Percentiles rank a stretch among this genome's conserved stretches.
Conservation (phyloP, 2,113 vertebrate species). For the Hassar affinis region DNA sequence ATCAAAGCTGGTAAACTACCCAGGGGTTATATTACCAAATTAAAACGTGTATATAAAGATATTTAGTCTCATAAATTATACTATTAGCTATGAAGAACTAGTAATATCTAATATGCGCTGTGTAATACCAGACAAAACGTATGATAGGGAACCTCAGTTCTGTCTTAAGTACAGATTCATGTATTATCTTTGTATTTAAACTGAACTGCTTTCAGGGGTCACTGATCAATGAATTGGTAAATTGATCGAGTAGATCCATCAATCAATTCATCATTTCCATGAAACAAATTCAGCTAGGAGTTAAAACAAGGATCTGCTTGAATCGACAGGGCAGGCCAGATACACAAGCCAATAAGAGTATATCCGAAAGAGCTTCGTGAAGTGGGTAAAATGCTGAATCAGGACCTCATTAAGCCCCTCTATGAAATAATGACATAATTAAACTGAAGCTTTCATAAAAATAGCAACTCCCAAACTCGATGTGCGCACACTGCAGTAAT, state of each 20-base stretch:
- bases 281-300: slow-evolving; percentile 26
- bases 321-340: not conserved
- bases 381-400: not conserved
- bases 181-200: not conserved
- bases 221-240: slow-evolving; percentile 37
- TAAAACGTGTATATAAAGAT: not conserved
- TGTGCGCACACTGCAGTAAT: not conserved
- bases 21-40: not conserved
- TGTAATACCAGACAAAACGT: not conserved
- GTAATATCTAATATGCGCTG: not conserved
- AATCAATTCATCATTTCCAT: slow-evolving; percentile 59
- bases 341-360: not conserved
- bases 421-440: not conserved
- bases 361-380: not conserved
- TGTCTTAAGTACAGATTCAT: not conserved
- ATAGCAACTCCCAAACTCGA: not conserved
- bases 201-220: not conserved
- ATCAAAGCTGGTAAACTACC: not conserved
- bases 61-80: not conserved
- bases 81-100: not conserved
- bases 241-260: slow-evolving; percentile 54
- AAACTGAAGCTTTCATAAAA: not conserved
- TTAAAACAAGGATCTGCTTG: not conserved
- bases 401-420: not conserved
- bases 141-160: not conserved